Percentiles rank a stretch among this genome's conserved stretches.
Evolutionary conservation across 2,113 vertebrate species (phyloP).

Genomic region (Esox niger): DNA sequence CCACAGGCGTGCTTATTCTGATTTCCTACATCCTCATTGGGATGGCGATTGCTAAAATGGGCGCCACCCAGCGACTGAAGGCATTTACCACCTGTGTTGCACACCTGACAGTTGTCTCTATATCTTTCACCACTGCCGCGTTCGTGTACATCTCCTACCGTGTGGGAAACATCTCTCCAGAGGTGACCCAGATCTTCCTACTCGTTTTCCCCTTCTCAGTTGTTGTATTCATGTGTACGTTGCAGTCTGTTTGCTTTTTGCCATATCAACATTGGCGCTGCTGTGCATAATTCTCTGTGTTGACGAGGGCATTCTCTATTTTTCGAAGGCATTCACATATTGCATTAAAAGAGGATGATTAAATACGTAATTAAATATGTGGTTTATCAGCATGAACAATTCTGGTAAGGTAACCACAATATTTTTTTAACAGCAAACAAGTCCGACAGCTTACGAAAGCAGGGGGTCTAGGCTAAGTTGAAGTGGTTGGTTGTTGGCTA

Average conservation of each 20-base stretch:
- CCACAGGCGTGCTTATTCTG: conserved; percentile 45
- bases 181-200: conserved; percentile 17
- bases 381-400: too few relatives aligned
- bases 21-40: conserved; percentile 42
- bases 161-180: conserved; percentile 42
- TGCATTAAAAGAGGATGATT: too few relatives aligned
- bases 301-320: too few relatives aligned
- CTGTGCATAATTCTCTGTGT: too few relatives aligned
- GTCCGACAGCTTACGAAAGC: too few relatives aligned
- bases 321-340: not conserved
- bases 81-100: conserved; percentile 31
- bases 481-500: too few relatives aligned
- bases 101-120: conserved; percentile 50
- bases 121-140: conserved; percentile 38
- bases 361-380: too few relatives aligned
- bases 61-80: conserved; percentile 32
- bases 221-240: not conserved
- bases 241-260: too few relatives aligned
- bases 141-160: conserved; percentile 57
- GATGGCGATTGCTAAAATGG: conserved; percentile 29
- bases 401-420: too few relatives aligned
- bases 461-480: too few relatives aligned
- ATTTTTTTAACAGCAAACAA: too few relatives aligned
- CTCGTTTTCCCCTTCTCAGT: not conserved
- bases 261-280: too few relatives aligned